Conservation (phyloP, 2,113 vertebrate species). For the Alligator sinensis region DNA sequence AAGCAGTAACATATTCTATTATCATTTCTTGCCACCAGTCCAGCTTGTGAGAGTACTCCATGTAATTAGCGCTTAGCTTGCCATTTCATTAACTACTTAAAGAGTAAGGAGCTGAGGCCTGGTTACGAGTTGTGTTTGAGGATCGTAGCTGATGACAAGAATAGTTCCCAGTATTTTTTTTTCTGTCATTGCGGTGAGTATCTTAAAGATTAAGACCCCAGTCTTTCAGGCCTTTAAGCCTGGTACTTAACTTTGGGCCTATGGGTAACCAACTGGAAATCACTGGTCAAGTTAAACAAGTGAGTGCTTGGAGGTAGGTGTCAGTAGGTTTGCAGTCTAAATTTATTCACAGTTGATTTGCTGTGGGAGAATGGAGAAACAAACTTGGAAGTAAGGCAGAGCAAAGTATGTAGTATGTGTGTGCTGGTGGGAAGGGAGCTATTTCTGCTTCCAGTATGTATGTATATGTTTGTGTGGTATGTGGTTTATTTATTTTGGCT, state of each 20-base stretch:
- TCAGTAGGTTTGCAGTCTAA: neutral
- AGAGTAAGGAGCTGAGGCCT: neutral
- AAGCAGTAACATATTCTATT: neutral
- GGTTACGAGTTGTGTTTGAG: neutral
- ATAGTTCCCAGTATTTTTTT: neutral
- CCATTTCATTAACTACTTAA: neutral
- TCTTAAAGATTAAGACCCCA: neutral
- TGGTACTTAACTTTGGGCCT: neutral
- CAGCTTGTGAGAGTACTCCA: neutral
- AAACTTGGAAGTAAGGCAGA: neutral
- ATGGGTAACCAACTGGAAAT: neutral
- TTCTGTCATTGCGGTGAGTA: neutral
- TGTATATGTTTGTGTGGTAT: too few species aligned
- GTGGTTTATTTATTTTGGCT: neutral
- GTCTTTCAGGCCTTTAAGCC: neutral
- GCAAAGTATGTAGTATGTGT: neutral
- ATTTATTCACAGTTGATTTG: neutral
- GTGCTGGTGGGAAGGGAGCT: neutral
- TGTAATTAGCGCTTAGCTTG: neutral
- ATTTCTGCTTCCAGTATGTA: neutral
- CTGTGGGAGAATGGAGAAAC: neutral
- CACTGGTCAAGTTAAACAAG: neutral
- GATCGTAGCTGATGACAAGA: neutral
- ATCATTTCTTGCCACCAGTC: neutral
- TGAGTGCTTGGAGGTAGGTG: neutral